Evolutionary conservation across 2,797 vertebrate species (phyloP), one percentile per base, ranked within the genome.

Genomic region (Zenarchopterus dispar): DNA sequence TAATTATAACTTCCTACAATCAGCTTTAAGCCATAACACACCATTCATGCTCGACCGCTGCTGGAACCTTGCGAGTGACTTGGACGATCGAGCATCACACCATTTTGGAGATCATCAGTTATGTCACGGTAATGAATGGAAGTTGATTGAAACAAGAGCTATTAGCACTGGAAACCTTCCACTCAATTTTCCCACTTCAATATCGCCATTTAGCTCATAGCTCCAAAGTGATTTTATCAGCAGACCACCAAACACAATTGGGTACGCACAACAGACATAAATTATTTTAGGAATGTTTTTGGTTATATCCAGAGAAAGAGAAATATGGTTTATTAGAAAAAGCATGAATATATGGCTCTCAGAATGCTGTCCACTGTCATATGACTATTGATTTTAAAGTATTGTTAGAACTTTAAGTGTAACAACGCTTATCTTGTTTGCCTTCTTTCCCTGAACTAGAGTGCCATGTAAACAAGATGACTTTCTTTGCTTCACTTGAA

Each of bases 161-260:
- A 70, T 73, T 67, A 45, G 70, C 63, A 62, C 70, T 73, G 75
- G 81, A 56, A 71, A 33, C 57, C 71, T 68, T 76, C 39, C 54
- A 84, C 67, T 87, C 75, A 82, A 69, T 88, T 82, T 77, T 60
- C 56, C 23, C 58, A 68, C 56, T 79, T 82, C 69, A 81, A 10
- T 68, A 59, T 70, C 8, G 5, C 11, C 0, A 11, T 4, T 17
- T 46, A 46, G 19, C 10, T 18, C 18, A 46, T 10, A 45, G 43
- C n/a, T 18, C 43, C 8, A 19, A 36, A 11, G 33, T 36, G 6
- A 10, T 2, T 36, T 4, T 7, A 6, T 28, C 5, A 7, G 8
- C 28, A n/a, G 42, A 19, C 7, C 17, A 45, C 43, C 43, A 45
- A n/a, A 45, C 43, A 45, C 43, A 45, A 43, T 17, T 17, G 5